These are phyloP conservation scores for Smutsia temminckii DNA, from an alignment of 2,797 vertebrate genomes.

Conservation along the genomic window DNA sequence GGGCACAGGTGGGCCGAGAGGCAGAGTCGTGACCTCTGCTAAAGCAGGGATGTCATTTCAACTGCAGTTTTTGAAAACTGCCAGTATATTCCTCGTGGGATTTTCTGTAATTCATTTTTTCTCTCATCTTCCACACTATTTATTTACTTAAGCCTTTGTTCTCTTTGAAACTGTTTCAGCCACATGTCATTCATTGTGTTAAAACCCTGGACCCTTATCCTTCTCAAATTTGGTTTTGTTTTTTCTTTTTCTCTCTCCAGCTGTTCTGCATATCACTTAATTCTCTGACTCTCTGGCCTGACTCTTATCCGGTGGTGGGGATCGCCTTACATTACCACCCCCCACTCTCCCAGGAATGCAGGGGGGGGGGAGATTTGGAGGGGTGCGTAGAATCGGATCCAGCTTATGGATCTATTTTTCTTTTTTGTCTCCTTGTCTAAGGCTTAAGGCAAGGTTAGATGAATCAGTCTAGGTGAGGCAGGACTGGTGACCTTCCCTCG, in stretches of 20 bases:
- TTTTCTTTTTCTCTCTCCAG: neutral
- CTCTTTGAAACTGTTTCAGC: conserved; percentile 58
- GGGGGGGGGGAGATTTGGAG: no score
- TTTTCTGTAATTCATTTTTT: conserved; percentile 42
- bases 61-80: neutral
- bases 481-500: conserved; percentile 1
- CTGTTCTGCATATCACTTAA: conserved; percentile 28
- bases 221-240: neutral
- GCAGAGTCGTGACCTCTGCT: neutral
- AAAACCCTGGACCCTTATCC: conserved; percentile 21
- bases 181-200: conserved; percentile 58
- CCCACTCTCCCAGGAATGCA: neutral
- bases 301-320: neutral
- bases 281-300: neutral
- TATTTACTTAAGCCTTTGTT: conserved; percentile 67
- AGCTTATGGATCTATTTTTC: conserved; percentile 42
- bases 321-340: neutral
- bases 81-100: neutral
- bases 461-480: conserved; percentile 49
- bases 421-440: conserved; percentile 51
- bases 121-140: conserved; percentile 43
- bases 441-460: neutral
- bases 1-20: neutral
- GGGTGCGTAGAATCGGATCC: neutral
- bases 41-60: neutral